Base-by-base conservation (phyloP, 2,888 invertebrate genomes). In the Phymatocera aterrima region DNA sequence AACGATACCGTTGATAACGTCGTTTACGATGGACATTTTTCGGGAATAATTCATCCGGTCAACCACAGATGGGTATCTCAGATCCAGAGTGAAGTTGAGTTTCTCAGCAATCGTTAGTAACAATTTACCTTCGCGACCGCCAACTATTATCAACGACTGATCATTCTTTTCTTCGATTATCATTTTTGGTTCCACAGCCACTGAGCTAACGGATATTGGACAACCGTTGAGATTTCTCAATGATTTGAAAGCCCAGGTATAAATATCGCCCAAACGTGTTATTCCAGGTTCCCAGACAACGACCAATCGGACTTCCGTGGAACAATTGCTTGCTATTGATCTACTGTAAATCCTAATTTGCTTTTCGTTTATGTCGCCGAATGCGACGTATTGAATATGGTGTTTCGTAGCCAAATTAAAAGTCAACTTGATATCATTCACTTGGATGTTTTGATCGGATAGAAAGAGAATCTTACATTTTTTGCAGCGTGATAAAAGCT, bases 91-190 rank as follows among this genome's bases (percentile, higher is more conserved):
- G 6, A 75, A 75, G n/a, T 75, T 60, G 4, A 57, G n/a, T 60
- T 43, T 40, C n/a, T 57, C 15, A n/a, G 75, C 75, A 4, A 57
- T 3, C 43, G 54, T 24, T 40, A 75, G 21, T 1, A 75, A 31
- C 57, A 75, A n/a, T 34, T 28, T 37, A 10, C 75, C 75, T n/a
- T 75, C 75, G 3, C 57, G 37, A 24, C 75, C 75, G 15, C 60
- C 75, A 5, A 12, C 57, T 28, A 75, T 28, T n/a, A n/a, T 43
- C 31, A 37, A 51, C 24, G 57, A 40, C 10, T 21, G 57, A 24
- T 75, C 28, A 0, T 40, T 18, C 34, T 15, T 40, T n/a, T 51
- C 51, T 40, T 10, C 37, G 12, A 75, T 60, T 21, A 72, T 10
- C 72, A 72, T 72, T 51, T 72, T 72, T 8, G 72, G 72, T 12